These are phyloP conservation scores for Caradrina clavipalpis DNA, from an alignment of 2,888 invertebrate species.

Conservation along the genomic window DNA sequence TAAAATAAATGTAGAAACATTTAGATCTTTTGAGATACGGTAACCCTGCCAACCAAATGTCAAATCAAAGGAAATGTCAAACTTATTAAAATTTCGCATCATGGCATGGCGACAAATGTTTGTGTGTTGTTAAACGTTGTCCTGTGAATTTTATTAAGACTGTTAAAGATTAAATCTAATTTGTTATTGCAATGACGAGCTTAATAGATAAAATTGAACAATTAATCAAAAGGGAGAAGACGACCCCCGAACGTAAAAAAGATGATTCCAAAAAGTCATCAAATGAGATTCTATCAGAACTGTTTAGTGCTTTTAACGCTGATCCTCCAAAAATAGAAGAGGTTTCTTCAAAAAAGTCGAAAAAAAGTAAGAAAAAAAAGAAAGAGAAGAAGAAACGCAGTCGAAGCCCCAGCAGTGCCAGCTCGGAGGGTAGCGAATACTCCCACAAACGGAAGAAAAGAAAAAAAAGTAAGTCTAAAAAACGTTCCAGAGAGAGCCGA, in stretches of 20 bases:
- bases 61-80: constrained; percentile 23
- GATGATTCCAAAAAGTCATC: constrained; percentile 92
- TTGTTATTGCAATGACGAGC: constrained; percentile 75
- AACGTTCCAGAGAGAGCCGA: constrained; percentile 74
- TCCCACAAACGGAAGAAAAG: constrained; percentile 91
- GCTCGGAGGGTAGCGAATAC: constrained; percentile 86
- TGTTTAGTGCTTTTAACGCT: constrained; percentile 95
- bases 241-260: constrained; percentile 85
- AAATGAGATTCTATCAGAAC: constrained; percentile 95
- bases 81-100: constrained; percentile 40
- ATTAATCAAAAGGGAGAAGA: constrained; percentile 86
- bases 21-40: neutral
- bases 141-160: constrained; percentile 37
- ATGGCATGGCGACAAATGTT: constrained; percentile 58
- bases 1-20: too few species aligned
- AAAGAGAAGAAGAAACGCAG: constrained; percentile 90
- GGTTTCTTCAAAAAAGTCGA: constrained; percentile 82
- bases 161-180: constrained; percentile 29
- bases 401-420: constrained; percentile 83
- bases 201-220: constrained; percentile 86
- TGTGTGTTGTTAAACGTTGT: constrained; percentile 31
- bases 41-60: constrained; percentile 11
- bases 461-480: constrained; percentile 88
- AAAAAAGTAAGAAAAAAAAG: constrained; percentile 92
- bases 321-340: constrained; percentile 92